Evolutionary conservation across 2,113 vertebrate species (phyloP).

Genomic region (Phalacrocorax carbo): DNA sequence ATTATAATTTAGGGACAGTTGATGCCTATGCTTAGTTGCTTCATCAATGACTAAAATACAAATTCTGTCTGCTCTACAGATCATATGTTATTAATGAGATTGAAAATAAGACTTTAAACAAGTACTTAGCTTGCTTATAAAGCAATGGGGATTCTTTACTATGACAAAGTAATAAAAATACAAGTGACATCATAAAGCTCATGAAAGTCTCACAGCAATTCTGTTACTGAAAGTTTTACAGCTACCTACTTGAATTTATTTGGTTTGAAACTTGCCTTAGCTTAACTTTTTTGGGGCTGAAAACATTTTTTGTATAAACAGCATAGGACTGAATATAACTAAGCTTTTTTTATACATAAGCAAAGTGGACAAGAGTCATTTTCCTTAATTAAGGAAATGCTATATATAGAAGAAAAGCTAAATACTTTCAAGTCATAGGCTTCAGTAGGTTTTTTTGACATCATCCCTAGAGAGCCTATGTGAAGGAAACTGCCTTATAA

Average conservation of each 20-base stretch:
- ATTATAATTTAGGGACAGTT: neutral
- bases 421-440: neutral
- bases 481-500: too few species aligned
- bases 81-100: neutral
- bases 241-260: neutral
- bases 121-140: neutral
- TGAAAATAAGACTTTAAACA: neutral
- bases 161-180: constrained; percentile 13
- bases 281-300: neutral
- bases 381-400: neutral
- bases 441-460: neutral
- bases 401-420: constrained; percentile 2
- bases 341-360: neutral
- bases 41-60: neutral
- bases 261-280: neutral
- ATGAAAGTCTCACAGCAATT: neutral
- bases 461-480: neutral
- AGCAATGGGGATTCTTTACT: neutral
- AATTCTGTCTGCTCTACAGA: neutral
- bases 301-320: neutral
- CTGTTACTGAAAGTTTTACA: neutral
- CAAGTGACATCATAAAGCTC: neutral
- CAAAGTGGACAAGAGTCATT: neutral
- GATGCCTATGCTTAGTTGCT: neutral
- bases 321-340: neutral